Evolutionary conservation across 1,140 invertebrate species (phyloP).

Genomic region (Solen grandis): DNA sequence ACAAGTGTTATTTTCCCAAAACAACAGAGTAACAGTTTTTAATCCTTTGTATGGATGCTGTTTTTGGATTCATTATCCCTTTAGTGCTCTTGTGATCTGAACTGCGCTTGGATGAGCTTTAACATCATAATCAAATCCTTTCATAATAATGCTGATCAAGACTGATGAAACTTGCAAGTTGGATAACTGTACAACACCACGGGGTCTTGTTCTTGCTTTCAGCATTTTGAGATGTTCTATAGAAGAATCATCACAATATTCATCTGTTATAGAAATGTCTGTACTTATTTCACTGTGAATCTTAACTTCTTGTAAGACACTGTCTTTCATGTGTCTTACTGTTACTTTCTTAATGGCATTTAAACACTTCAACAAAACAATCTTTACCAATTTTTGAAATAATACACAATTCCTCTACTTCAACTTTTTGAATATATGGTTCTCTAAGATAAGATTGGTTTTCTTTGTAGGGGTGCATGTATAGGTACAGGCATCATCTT

Average conservation of each 20-base stretch:
- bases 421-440: not conserved
- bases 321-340: constrained; percentile 3
- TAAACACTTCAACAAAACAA: not conserved
- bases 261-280: not conserved
- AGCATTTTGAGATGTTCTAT: not conserved
- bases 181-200: not conserved
- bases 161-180: constrained; percentile 2
- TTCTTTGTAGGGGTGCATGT: not conserved
- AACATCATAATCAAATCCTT: constrained; percentile 25
- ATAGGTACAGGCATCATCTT: not conserved
- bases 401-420: not conserved
- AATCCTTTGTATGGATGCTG: not conserved
- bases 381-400: not conserved
- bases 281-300: constrained; percentile 1
- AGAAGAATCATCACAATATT: not conserved
- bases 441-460: not conserved
- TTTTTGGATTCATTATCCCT: not conserved
- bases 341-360: constrained; percentile 1
- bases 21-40: not conserved
- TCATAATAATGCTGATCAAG: constrained; percentile 25
- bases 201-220: not conserved
- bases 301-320: not conserved
- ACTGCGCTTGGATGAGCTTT: constrained; percentile 16
- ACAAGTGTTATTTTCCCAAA: too few species aligned
- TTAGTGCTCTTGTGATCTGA: not conserved